A percentile compares a stretch with the other conserved stretches of the same genome.
Evolutionary conservation across 2,113 vertebrate genomes (phyloP).

Genomic region (Syngnathus floridae): DNA sequence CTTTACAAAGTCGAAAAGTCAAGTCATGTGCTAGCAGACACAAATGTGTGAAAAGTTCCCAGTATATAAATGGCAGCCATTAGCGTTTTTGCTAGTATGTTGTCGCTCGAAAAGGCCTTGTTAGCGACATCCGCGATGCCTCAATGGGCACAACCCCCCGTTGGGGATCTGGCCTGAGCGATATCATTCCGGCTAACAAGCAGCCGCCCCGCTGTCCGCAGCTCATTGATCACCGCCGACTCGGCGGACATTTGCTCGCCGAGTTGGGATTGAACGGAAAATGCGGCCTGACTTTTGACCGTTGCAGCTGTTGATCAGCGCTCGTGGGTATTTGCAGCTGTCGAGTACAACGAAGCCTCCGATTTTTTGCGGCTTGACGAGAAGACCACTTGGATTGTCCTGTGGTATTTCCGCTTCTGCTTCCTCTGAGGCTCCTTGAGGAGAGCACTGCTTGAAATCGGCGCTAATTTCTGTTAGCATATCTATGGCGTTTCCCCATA

Average conservation of each 20-base stretch:
- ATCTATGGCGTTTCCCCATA: too few relatives aligned
- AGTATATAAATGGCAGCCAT: too few relatives aligned
- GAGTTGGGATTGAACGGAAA: conserved; percentile 34
- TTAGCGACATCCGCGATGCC: conserved; percentile 2
- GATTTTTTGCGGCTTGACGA: conserved; percentile 22
- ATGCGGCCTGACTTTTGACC: conserved; percentile 26
- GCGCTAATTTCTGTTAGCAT: too few relatives aligned
- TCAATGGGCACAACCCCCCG: neutral
- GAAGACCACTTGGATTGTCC: conserved; percentile 33
- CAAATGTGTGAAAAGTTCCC: too few relatives aligned
- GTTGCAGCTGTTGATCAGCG: conserved; percentile 15
- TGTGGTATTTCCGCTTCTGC: conserved; percentile 33
- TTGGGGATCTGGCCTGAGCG: conserved; percentile 4
- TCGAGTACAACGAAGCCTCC: conserved; percentile 32
- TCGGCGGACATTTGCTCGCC: neutral
- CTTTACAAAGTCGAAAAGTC: too few relatives aligned
- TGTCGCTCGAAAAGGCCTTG: neutral
- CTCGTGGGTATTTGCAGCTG: conserved; percentile 42
- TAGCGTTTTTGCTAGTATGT: too few relatives aligned
- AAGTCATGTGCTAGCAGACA: too few relatives aligned
- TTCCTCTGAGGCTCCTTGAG: neutral
- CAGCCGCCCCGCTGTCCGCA: conserved; percentile 32
- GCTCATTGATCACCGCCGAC: conserved; percentile 38
- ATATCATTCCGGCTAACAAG: conserved; percentile 26
- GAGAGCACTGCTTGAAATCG: too few relatives aligned